Base-by-base conservation (phyloP, 2,888 invertebrate species). In the Lobophora halterata region DNA sequence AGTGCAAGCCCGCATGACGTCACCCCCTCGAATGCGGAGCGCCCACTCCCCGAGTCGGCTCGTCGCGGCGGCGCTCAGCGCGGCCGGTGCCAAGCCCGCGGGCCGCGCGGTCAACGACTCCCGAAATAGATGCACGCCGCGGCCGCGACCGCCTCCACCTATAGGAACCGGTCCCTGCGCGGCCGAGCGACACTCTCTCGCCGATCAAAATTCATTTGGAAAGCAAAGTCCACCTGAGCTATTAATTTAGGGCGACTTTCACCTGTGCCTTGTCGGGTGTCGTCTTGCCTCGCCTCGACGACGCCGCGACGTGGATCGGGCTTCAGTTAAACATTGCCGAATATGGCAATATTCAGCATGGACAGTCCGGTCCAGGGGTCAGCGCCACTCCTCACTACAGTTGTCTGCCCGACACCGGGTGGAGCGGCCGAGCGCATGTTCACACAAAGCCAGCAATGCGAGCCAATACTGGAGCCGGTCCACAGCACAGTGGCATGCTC, bases 41-140 rank as follows among this genome's bases (percentile, higher is more conserved):
- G 54, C 48, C 48, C 58, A 53, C 65, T 60, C 64, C 65, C 70
- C 65, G 65, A 55, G 55, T 68, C 19, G 7, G 9, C 9, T 5
- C 30, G 24, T 25, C 37, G 12, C 38, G 11, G 67, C 68, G 61
- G 68, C 70, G 67, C 64, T 63, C 50, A 36, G 50, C 39, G 46
- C 51, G 40, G 42, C 46, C 65, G 64, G 68, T 73, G 79, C 79
- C 79, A 73, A 74, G 69, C 73, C 65, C 67, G 76, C 83, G 85
- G 85, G 83, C 85, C 73, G 65, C 67, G 76, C 83, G 85, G 85
- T 85, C 85, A 81, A 75, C 83, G 85, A 85, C 85, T 83, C 82
- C 83, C 85, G 79, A 86, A 86, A 83, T 83, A 83, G 83, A 79
- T 71, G 81, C 81, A 71, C 72, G 68, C 64, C 69, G 68, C 67